These are phyloP conservation scores for Julus scandinavius DNA, from an alignment of 2,888 invertebrate species.

Conservation along the genomic window DNA sequence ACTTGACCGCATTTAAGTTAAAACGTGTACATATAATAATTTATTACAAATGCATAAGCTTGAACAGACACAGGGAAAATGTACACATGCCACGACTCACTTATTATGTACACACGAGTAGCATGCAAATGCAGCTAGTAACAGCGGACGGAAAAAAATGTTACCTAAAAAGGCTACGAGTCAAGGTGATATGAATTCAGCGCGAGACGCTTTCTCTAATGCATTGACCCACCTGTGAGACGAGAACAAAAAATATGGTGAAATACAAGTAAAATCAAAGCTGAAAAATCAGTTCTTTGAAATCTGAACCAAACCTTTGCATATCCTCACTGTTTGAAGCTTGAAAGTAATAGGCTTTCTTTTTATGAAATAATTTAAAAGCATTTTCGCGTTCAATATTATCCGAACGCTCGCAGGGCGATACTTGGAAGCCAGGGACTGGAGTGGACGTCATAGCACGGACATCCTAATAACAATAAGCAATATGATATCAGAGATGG, in stretches of 20 bases:
- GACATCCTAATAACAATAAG: constrained; percentile 64
- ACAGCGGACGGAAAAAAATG: constrained; percentile 19
- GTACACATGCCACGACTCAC: constrained; percentile 15
- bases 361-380: constrained; percentile 68
- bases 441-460: constrained; percentile 72
- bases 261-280: no score
- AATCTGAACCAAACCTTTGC: constrained; percentile 65
- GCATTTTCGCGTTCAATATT: constrained; percentile 63
- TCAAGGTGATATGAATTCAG: constrained; percentile 62
- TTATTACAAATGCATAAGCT: constrained; percentile 33
- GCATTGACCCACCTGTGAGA: constrained; percentile 68
- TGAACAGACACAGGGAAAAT: constrained; percentile 16
- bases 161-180: constrained; percentile 27
- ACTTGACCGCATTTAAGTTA: not conserved
- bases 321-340: constrained; percentile 68
- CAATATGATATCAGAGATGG: no score
- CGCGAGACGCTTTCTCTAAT: constrained; percentile 68
- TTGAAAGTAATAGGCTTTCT: constrained; percentile 69
- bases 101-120: constrained; percentile 21
- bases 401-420: constrained; percentile 63
- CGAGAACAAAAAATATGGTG: not conserved
- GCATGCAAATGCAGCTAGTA: constrained; percentile 27
- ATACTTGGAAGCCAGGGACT: constrained; percentile 71
- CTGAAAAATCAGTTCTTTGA: no score
- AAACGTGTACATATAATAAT: constrained; percentile 20